A percentile compares a stretch with the other conserved stretches of the same genome.
phyloP scores from a whole-genome alignment of 2,113 vertebrate species.

The Tympanuchus pallidicinctus region DNA sequence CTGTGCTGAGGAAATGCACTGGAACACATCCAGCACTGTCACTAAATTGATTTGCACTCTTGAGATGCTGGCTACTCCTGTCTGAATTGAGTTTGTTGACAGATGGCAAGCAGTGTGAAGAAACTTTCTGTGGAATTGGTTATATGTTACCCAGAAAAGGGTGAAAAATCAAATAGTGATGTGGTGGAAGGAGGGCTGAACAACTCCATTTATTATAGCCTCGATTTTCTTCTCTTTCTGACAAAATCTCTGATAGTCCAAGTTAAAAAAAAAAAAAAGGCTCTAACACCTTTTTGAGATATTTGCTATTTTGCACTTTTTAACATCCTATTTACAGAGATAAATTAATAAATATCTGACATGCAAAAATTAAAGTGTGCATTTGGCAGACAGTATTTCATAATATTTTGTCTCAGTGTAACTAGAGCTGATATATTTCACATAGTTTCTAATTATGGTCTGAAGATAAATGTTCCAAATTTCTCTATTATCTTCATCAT shows the following conservation, averaged over 20 bases:
- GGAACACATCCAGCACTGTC: constrained; percentile 67
- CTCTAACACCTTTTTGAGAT: neutral
- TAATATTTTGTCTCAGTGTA: neutral
- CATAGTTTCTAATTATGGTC: neutral
- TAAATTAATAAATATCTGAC: neutral
- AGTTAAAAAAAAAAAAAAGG: neutral
- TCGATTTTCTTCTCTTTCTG: constrained; percentile 1
- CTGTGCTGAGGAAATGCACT: constrained; percentile 68
- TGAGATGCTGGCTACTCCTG: constrained; percentile 74
- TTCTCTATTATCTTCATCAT: neutral
- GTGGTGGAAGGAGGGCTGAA: neutral
- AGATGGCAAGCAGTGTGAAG: constrained; percentile 59
- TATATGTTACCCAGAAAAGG: constrained; percentile 40
- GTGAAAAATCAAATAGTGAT: constrained; percentile 32
- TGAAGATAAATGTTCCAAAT: neutral
- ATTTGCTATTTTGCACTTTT: neutral
- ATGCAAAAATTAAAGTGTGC: neutral
- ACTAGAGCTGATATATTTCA: neutral
- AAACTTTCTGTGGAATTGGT: constrained; percentile 63
- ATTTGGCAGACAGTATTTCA: neutral
- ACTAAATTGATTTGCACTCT: constrained; percentile 78
- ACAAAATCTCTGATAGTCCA: neutral
- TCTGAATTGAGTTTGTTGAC: constrained; percentile 70
- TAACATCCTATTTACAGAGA: neutral
- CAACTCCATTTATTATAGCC: neutral